Conservation (phyloP, 1,140 invertebrate species). For the Anoplolepis gracilipes region DNA sequence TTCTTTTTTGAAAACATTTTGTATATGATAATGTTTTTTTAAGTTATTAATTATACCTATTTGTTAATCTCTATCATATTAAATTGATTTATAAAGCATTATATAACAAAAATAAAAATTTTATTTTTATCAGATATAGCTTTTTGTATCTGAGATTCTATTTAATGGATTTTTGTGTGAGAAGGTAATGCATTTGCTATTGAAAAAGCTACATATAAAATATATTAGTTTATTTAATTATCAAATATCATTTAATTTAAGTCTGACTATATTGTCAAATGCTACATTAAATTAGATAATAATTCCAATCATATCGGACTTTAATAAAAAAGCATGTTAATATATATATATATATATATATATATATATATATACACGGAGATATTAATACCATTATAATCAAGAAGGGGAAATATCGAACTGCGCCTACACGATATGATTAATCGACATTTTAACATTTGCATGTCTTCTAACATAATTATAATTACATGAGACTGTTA, state of each 20-base stretch:
- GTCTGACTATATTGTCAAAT: background rate
- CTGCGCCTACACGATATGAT: constrained; percentile 2
- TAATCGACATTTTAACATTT: constrained; percentile 25
- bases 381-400: constrained; percentile 39
- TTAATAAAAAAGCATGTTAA: constrained; percentile 39
- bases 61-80: too few species aligned
- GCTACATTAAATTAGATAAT: background rate
- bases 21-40: too few species aligned
- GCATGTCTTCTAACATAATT: background rate
- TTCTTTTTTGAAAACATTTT: too few species aligned
- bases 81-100: too few species aligned
- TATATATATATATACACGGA: background rate
- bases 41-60: too few species aligned
- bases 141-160: too few species aligned
- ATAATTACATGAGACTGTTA: constrained; percentile 27
- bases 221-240: background rate
- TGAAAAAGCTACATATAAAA: background rate
- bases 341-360: background rate
- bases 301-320: background rate
- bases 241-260: background rate
- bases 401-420: constrained; percentile 44
- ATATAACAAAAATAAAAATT: too few species aligned
- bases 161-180: background rate
- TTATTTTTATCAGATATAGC: too few species aligned
- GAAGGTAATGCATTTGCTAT: background rate